Evolutionary conservation across 1,140 invertebrate genomes (phyloP), one percentile per base, ranked within the genome.

Genomic region (Drosophila sucinea): DNA sequence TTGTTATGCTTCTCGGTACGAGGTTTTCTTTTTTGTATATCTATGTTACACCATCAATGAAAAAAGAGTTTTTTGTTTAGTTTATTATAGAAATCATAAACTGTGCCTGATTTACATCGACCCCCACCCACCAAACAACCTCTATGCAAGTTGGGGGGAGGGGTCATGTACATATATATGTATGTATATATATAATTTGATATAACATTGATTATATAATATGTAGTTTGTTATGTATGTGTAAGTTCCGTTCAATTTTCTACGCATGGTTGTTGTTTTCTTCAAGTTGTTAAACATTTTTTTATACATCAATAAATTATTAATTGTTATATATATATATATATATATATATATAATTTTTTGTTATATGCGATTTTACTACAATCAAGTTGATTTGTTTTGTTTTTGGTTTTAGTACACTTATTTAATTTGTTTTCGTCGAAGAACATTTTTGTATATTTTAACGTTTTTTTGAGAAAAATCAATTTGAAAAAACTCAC

Each of bases 1-100:
- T 51, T 51, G 44, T 47, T 47, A 47, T 51, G 44, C 44, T 51
- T 51, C 23, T 25, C 44, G 44, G 44, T 51, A 51, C 44, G 44
- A 63, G 17, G 3, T 64, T 56, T 68, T 73, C 8, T 44, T 55
- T 77, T 85, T 82, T 86, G 79, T 86, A 86, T 86, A 86, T 86
- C 75, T 87, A 87, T 86, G 63, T 86, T 87, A 87, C 83, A 87
- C 83, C 83, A 87, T 87, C 84, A 87, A 89, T 72, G 80, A 87
- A 86, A 85, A 76, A 61, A 80, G 66, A 38, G 67, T 67, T 54
- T 17, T 17, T 17, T 17, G 17, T 17, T 57, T 56, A 40, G 32
- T 38, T 60, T 4, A 11, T 57, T 60, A n/a, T 61, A 40, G 33
- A 80, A 87, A 77, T 79, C 30, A 79, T 86, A 68, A 72, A 55